phyloP scores from a whole-genome alignment of 2,888 invertebrate species.

The Epinotia demarniana region DNA sequence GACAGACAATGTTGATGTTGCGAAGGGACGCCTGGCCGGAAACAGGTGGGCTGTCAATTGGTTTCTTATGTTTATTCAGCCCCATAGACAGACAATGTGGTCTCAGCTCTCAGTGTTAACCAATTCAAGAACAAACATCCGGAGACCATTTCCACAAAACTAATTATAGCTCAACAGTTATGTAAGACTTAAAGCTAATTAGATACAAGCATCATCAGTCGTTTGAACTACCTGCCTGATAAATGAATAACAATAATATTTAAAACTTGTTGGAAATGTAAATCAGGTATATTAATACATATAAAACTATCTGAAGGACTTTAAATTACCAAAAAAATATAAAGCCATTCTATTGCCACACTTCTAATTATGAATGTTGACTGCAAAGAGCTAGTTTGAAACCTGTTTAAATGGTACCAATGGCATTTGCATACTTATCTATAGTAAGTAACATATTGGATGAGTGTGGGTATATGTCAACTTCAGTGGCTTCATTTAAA shows the following conservation, averaged over 20 bases:
- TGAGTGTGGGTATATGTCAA: slow-evolving; percentile 1
- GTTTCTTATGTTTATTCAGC: too few relatives aligned
- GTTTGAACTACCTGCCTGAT: too few relatives aligned
- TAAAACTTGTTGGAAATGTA: background rate
- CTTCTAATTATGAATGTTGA: background rate
- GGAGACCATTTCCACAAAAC: too few relatives aligned
- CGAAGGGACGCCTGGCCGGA: too few relatives aligned
- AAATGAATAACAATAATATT: background rate
- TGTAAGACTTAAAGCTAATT: too few relatives aligned
- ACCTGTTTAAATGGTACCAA: slow-evolving; percentile 31
- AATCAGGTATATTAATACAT: background rate
- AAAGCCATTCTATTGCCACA: background rate
- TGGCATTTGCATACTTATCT: slow-evolving; percentile 39
- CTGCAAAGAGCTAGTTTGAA: slow-evolving; percentile 30
- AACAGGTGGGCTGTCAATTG: too few relatives aligned
- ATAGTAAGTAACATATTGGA: background rate
- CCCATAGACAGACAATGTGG: too few relatives aligned
- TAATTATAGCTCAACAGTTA: too few relatives aligned
- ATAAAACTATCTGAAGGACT: background rate
- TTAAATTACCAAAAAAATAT: slow-evolving; percentile 7
- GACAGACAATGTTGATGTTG: too few relatives aligned
- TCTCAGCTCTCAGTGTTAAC: too few relatives aligned
- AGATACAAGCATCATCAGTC: too few relatives aligned
- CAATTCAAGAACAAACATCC: too few relatives aligned
- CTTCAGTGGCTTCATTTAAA: background rate